Conservation (phyloP, 1,140 invertebrate species). For the Neotoxoptera formosana region DNA sequence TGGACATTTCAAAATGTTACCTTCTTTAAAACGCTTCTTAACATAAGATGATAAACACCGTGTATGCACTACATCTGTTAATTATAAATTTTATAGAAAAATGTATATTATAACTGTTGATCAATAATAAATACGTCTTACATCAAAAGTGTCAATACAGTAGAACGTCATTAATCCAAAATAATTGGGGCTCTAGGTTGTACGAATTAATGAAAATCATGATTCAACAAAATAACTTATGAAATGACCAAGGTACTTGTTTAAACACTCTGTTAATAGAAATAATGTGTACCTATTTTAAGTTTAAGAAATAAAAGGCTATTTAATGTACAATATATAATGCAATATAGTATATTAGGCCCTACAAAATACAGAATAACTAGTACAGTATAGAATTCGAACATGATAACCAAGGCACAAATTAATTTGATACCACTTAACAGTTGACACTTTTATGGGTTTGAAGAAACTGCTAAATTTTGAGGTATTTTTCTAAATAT, state of each 20-base stretch:
- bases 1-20: conserved; percentile 3
- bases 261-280: background rate
- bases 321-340: background rate
- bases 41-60: conserved; percentile 18
- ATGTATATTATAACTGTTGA: background rate
- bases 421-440: background rate
- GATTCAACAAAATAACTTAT: background rate
- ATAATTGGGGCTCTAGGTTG: background rate
- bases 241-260: background rate
- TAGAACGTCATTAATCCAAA: background rate
- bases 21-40: background rate
- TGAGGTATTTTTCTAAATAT: background rate
- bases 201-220: background rate
- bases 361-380: background rate
- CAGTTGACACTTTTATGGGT: background rate
- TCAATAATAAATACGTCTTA: background rate
- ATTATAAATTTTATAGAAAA: background rate
- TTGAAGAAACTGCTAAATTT: background rate
- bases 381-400: background rate
- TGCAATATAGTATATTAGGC: background rate
- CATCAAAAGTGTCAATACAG: background rate
- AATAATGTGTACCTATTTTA: background rate
- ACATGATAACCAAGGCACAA: background rate
- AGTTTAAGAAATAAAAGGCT: background rate
- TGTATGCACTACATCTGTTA: conserved; percentile 1